Base-by-base conservation (phyloP, 2,888 invertebrate species). In the Poecilus cupreus region DNA sequence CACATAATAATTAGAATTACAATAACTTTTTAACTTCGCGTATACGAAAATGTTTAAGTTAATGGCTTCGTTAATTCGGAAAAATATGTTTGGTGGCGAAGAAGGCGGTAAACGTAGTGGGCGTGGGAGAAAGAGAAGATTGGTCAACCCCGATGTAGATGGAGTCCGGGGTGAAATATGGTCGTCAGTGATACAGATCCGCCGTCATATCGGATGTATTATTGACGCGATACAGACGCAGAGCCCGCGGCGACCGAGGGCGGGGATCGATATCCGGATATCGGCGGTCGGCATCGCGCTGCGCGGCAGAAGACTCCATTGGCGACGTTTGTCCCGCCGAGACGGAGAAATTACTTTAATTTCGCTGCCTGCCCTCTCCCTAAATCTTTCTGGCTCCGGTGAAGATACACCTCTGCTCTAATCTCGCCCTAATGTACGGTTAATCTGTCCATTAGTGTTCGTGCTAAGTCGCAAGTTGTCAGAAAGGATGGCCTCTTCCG, bases 381-480 rank as follows among this genome's bases (percentile, higher is more conserved):
- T 64, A 64, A 68, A 39, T 68, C 68, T 68, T 68, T 68, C 64
- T 22, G 3, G 32, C 32, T n/a, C 18, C 1, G 57, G 13, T 64
- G 11, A 18, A 70, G 46, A 72, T 72, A 72, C 77, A 49, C 60
- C 46, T 60, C 77, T 49, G 74, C 74, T 43, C 60, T 77, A 64
- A 77, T 77, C 77, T 77, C 43, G 46, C 24, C 64, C 64, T 77
- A 77, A 77, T 77, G 77, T 64, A 77, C 77, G 43, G 77, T 77
- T 77, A 77, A 77, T 77, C 60, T 77, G 77, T 43, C 64, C 60
- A 77, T 77, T 57, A 77, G 46, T 60, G 76, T 32, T 60, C 43
- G 20, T 39, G 76, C 76, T 76, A 76, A 76, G 76, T 76, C 76
- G 57, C 76, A 76, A 76, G 54, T 76, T 76, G 76, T 76, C 76